Base-by-base conservation (phyloP, 2,888 invertebrate species). In the Iselma pallidipennis region DNA sequence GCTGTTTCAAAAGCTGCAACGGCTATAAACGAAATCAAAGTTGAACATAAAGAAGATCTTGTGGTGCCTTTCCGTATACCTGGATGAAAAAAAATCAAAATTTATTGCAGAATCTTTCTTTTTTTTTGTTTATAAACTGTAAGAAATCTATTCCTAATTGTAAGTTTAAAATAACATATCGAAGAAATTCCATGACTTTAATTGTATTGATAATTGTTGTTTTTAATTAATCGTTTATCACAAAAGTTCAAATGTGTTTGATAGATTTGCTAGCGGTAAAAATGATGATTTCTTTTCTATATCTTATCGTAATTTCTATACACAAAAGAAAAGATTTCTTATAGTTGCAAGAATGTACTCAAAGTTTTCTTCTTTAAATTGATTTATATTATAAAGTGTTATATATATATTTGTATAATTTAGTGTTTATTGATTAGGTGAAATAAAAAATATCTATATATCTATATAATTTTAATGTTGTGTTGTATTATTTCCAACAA, bases 1-100 rank as follows among this genome's bases (percentile, higher is more conserved):
- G 86, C 89, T 55, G 85, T 92, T 37, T 87, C 86, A 71, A 88
- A 89, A 78, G 90, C 91, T 3, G 87, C 89, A 10, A 82, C 85
- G 28, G 92, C 93, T 53, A 85, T 94, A 65, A 86, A 86, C 14
- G 91, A 92, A 68, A 87, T 95, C n/a, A 88, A 89, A 76, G 91
- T 95, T 59, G 91, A 93, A 75, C 94, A 95, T 76, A 92, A 91
- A 78, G 95, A 95, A 80, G 94, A 95, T 74, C 82, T 95, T 72
- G 95, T 95, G 63, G 95, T 95, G 56, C 93, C 94, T 9, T 95
- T 95, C 85, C 85, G 89, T 76, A 91, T 92, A 66, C 89, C 90
- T 67, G 90, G 87, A 85, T 71, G 54, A 69, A 48, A 55, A 21
- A 42, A 29, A 23, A 37, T 12, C n/a, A n/a, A n/a, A n/a, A n/a